Percentiles rank a stretch among this genome's conserved stretches.
Conservation (phyloP, 1,140 invertebrate species). For the Nephila pilipes region DNA sequence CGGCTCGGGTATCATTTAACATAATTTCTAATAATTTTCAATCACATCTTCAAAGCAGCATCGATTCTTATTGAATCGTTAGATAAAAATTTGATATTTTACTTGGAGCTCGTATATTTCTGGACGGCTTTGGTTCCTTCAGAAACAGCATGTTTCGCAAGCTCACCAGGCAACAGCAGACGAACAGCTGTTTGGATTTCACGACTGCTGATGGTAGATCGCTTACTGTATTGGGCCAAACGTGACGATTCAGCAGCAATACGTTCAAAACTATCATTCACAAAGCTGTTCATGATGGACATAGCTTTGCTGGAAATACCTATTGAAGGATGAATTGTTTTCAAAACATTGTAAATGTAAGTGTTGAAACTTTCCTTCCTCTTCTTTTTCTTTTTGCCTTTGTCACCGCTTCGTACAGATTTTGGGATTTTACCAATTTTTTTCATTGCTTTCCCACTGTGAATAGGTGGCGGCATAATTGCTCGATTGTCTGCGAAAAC, state of each 20-base stretch:
- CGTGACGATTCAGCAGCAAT: slow-evolving; percentile 86
- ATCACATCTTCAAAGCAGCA: no score
- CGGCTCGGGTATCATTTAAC: no score
- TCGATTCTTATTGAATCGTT: no score
- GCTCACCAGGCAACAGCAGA: slow-evolving; percentile 85
- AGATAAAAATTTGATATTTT: slow-evolving; percentile 78
- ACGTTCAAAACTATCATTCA: slow-evolving; percentile 82
- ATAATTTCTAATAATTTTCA: no score
- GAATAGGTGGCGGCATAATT: slow-evolving; percentile 81
- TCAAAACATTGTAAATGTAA: slow-evolving; percentile 80
- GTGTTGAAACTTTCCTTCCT: slow-evolving; percentile 84
- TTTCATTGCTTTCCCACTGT: slow-evolving; percentile 82
- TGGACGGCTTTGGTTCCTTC: slow-evolving; percentile 85
- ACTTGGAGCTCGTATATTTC: slow-evolving; percentile 84
- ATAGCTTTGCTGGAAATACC: slow-evolving; percentile 83
- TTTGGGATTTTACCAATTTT: slow-evolving; percentile 82
- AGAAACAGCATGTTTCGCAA: slow-evolving; percentile 85
- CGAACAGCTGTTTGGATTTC: slow-evolving; percentile 86
- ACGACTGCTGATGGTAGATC: slow-evolving; percentile 84
- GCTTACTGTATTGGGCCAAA: slow-evolving; percentile 87
- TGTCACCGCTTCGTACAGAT: slow-evolving; percentile 80
- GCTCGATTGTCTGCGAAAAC: no score
- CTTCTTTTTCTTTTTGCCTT: slow-evolving; percentile 81
- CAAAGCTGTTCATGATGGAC: slow-evolving; percentile 83
- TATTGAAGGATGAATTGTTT: slow-evolving; percentile 83